Evolutionary conservation across 1,140 invertebrate genomes (phyloP).

Genomic region (Tribolium castaneum): DNA sequence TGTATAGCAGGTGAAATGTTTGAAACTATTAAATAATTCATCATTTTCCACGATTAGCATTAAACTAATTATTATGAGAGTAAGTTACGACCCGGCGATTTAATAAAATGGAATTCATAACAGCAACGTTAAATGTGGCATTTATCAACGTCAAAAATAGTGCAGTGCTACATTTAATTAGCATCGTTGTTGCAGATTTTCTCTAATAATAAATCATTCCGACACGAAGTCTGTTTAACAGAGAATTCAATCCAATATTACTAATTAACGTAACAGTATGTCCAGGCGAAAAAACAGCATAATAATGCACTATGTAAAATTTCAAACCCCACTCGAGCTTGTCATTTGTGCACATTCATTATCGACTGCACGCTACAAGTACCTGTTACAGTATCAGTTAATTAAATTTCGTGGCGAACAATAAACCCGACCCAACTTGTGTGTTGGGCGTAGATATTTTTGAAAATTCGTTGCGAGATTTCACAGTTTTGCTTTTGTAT

Average conservation of each 20-base stretch:
- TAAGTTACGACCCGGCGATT: neutral
- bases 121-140: neutral
- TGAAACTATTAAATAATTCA: neutral
- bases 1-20: neutral
- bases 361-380: neutral
- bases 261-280: neutral
- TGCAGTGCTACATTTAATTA: neutral
- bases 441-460: neutral
- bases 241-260: neutral
- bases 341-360: neutral
- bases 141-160: neutral
- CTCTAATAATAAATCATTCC: neutral
- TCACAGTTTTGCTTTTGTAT: conserved; percentile 4
- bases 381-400: neutral
- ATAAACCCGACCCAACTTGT: neutral
- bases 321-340: neutral
- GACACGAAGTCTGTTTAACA: neutral
- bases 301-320: neutral
- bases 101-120: neutral
- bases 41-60: neutral
- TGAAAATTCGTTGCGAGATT: neutral
- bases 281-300: neutral
- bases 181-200: neutral
- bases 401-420: neutral
- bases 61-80: neutral